Conservation (phyloP, 2,797 vertebrate species). For the Pteropus rufus region DNA sequence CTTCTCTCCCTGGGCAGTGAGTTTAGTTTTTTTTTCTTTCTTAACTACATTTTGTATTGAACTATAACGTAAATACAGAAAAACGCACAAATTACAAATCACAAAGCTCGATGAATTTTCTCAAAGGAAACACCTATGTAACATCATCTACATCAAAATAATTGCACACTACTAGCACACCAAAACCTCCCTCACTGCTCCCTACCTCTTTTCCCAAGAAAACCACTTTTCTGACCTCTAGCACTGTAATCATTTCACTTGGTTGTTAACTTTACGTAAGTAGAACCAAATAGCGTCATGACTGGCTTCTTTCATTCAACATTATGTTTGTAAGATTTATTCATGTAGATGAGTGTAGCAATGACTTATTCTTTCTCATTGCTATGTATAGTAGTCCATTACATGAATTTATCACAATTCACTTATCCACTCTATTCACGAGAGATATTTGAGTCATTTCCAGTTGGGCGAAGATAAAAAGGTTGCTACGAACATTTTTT, state of each 20-base stretch:
- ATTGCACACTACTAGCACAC: background rate
- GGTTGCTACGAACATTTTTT: background rate
- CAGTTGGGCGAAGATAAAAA: background rate
- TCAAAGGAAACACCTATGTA: background rate
- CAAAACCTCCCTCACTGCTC: background rate
- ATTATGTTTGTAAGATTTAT: background rate
- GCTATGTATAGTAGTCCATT: background rate
- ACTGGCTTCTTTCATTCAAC: background rate
- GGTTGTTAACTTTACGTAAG: background rate
- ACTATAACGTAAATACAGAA: background rate
- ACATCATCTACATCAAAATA: background rate
- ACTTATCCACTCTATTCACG: background rate
- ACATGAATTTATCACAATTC: background rate
- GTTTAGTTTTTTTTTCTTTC: background rate
- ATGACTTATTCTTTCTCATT: background rate
- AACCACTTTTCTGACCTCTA: background rate
- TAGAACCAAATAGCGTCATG: background rate
- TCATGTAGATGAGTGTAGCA: background rate
- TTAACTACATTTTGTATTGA: background rate
- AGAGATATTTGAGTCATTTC: background rate
- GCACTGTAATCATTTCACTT: background rate
- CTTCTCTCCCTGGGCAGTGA: background rate
- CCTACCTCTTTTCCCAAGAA: background rate
- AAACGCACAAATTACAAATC: background rate
- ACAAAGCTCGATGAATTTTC: background rate